A percentile compares a stretch with the other conserved stretches of the same genome.
These are phyloP conservation scores for Orestias chungarensis DNA, from an alignment of 2,797 vertebrate genomes.

Conservation along the genomic window DNA sequence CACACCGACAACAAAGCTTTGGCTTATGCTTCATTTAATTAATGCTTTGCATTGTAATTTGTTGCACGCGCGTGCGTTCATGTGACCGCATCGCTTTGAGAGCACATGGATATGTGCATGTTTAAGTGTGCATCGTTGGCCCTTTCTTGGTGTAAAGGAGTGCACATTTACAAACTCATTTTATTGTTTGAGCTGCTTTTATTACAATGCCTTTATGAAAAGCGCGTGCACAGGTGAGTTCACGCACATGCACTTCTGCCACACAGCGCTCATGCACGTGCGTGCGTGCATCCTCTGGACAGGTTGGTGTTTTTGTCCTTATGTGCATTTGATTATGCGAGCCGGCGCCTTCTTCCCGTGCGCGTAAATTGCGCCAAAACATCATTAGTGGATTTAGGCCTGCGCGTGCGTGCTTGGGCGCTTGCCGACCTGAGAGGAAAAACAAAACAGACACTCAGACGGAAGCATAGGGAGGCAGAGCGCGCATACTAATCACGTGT, in stretches of 20 bases:
- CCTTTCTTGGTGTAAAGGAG: not conserved
- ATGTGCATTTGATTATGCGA: not conserved
- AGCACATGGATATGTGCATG: not conserved
- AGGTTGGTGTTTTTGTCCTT: not conserved
- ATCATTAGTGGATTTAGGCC: conserved; percentile 15
- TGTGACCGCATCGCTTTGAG: not conserved
- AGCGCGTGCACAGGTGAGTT: not conserved
- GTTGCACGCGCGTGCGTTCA: not conserved
- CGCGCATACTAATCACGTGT: conserved; percentile 79
- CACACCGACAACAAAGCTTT: not conserved
- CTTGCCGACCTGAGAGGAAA: conserved; percentile 26
- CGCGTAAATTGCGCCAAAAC: conserved; percentile 4
- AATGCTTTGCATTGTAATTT: not conserved
- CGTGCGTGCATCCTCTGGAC: not conserved
- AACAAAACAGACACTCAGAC: conserved; percentile 29
- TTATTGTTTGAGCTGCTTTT: not conserved
- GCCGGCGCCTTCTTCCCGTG: not conserved
- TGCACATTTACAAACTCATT: not conserved
- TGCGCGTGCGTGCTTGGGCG: conserved; percentile 24
- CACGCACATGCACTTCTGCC: not conserved
- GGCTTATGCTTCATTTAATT: not conserved
- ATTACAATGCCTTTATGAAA: not conserved
- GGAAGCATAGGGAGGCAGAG: conserved; percentile 48
- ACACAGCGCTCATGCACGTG: not conserved
- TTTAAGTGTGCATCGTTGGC: not conserved